Percentiles rank a stretch among this genome's conserved stretches.
These are phyloP conservation scores for Hydrozoanthus gracilis DNA, from an alignment of 92 coral and sea anemone genomes.

Conservation along the genomic window DNA sequence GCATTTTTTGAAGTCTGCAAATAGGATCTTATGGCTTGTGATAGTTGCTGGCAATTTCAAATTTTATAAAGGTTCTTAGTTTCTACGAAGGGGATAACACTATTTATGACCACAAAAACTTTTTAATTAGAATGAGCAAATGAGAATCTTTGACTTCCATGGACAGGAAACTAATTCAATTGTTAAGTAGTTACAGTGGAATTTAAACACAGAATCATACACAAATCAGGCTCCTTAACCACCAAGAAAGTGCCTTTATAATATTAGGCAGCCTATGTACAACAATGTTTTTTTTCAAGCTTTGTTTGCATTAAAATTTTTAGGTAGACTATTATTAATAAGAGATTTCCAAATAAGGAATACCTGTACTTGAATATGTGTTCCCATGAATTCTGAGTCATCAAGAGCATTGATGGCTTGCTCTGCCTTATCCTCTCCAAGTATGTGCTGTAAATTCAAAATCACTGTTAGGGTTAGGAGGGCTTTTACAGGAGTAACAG, in stretches of 20 bases:
- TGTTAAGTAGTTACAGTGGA: too few relatives aligned
- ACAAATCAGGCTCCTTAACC: too few relatives aligned
- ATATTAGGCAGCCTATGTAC: background rate
- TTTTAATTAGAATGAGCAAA: too few relatives aligned
- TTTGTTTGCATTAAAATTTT: too few relatives aligned
- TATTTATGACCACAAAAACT: too few relatives aligned
- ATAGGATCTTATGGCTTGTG: background rate
- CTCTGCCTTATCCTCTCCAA: constrained; percentile 77
- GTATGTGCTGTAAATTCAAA: constrained; percentile 78
- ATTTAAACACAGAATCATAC: too few relatives aligned
- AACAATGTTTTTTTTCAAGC: background rate
- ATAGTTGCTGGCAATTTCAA: too few relatives aligned
- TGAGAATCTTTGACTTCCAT: too few relatives aligned
- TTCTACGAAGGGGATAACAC: too few relatives aligned
- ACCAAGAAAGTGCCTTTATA: too few relatives aligned
- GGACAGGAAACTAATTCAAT: too few relatives aligned
- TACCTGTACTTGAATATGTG: constrained; percentile 98
- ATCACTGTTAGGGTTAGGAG: background rate
- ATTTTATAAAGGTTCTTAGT: background rate
- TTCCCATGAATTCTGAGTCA: constrained; percentile 92
- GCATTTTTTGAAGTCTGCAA: background rate
- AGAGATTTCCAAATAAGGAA: background rate
- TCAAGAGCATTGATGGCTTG: constrained; percentile 82
- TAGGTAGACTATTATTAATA: background rate
- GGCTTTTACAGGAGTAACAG: too few relatives aligned